Evolutionary conservation across 2,113 vertebrate species (phyloP).

Genomic region (Myotis brandtii): DNA sequence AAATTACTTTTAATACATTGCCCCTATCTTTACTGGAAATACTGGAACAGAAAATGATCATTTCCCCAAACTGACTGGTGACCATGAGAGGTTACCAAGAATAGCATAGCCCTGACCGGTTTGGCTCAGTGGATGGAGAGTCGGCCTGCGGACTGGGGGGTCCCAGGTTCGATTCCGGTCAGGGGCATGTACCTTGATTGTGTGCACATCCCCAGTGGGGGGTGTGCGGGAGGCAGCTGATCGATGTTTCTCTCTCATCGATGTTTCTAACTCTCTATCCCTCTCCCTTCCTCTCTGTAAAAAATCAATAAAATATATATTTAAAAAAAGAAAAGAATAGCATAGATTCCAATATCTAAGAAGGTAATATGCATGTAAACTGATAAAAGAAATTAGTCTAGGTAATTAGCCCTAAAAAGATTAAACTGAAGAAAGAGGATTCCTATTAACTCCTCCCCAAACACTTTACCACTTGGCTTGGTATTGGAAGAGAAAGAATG

Average conservation of each 20-base stretch:
- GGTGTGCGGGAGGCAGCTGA: too few species aligned
- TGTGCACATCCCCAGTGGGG: too few species aligned
- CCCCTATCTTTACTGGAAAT: conserved; percentile 46
- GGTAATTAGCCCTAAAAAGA: background rate
- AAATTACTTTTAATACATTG: conserved; percentile 48
- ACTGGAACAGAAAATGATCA: conserved; percentile 31
- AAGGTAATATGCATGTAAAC: background rate
- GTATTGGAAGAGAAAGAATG: background rate
- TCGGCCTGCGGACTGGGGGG: too few species aligned
- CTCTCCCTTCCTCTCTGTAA: too few species aligned
- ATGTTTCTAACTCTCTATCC: too few species aligned
- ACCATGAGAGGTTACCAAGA: background rate
- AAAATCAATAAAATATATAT: too few species aligned
- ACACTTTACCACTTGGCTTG: background rate
- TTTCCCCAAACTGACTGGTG: conserved; percentile 36
- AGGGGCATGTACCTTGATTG: too few species aligned
- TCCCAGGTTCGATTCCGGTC: too few species aligned
- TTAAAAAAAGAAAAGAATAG: background rate
- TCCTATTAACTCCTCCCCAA: background rate
- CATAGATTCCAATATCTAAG: background rate
- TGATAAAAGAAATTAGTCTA: background rate
- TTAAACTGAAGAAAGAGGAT: background rate
- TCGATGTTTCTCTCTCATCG: too few species aligned
- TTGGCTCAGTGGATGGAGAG: too few species aligned
- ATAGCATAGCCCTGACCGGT: too few species aligned